Conservation (phyloP, 2,888 invertebrate species). For the Drosophila neotestacea region DNA sequence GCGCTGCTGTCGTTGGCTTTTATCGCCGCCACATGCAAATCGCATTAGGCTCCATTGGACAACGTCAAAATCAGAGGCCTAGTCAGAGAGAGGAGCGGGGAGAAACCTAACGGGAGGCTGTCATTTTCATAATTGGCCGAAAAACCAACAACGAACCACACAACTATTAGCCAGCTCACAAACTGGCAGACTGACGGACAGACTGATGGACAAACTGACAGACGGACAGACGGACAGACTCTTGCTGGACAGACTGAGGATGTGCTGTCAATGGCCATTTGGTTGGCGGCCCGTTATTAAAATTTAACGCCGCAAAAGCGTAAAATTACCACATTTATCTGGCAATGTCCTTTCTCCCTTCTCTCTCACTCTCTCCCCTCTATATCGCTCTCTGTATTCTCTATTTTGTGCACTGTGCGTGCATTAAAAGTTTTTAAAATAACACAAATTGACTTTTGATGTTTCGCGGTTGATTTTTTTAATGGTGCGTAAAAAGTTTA, state of each 20-base stretch:
- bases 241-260: neutral
- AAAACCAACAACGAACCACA: constrained; percentile 71
- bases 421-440: constrained; percentile 78
- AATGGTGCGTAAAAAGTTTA: constrained; percentile 82
- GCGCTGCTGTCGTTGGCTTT: constrained; percentile 38
- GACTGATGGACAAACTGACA: constrained; percentile 31
- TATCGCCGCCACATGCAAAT: constrained; percentile 66
- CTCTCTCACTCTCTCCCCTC: neutral
- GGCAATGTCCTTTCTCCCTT: constrained; percentile 46
- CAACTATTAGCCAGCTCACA: constrained; percentile 71
- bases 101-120: constrained; percentile 29
- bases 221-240: constrained; percentile 6
- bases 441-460: constrained; percentile 80
- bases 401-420: constrained; percentile 44
- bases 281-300: constrained; percentile 68
- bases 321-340: constrained; percentile 79
- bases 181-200: constrained; percentile 22
- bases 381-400: neutral
- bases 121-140: constrained; percentile 77
- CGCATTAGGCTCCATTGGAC: constrained; percentile 66
- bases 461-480: constrained; percentile 78
- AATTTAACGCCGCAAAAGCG: constrained; percentile 78
- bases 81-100: neutral
- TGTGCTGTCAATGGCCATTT: constrained; percentile 50
- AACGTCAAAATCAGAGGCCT: constrained; percentile 24